A percentile compares a stretch with the other conserved stretches of the same genome.
Conservation (phyloP, 2,888 invertebrate genomes). For the Eurytoma adleriae region DNA sequence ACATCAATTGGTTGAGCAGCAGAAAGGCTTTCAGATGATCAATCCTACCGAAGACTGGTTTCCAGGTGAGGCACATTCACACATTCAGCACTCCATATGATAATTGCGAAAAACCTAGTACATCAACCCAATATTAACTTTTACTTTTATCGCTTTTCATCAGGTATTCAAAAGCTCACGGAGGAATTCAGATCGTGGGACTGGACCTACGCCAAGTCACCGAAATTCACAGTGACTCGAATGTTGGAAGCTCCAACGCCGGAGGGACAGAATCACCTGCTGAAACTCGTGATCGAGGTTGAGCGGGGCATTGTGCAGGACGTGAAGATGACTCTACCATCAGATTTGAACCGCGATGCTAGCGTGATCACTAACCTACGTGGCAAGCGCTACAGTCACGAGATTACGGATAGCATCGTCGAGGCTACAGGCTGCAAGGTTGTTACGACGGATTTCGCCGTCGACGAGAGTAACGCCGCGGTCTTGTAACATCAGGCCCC, state of each 20-base stretch:
- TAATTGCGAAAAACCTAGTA: neutral
- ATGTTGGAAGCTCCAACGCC: constrained; percentile 79
- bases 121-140: constrained; percentile 10
- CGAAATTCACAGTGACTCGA: constrained; percentile 86
- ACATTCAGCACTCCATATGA: neutral
- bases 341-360: constrained; percentile 81
- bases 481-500: constrained; percentile 67
- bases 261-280: constrained; percentile 67
- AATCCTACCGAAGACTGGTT: constrained; percentile 94
- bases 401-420: constrained; percentile 80
- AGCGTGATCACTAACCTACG: constrained; percentile 82
- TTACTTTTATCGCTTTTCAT: constrained; percentile 56
- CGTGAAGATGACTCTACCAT: constrained; percentile 82
- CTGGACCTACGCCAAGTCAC: constrained; percentile 93
- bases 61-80: constrained; percentile 80
- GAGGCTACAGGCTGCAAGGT: constrained; percentile 72
- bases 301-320: constrained; percentile 82
- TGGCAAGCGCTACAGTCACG: constrained; percentile 81
- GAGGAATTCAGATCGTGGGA: constrained; percentile 88
- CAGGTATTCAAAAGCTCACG: constrained; percentile 84
- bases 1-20: constrained; percentile 83
- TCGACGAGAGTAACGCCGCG: constrained; percentile 67
- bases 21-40: constrained; percentile 90
- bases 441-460: constrained; percentile 60
- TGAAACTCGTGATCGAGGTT: constrained; percentile 82